Evolutionary conservation across 2,797 vertebrate species (phyloP), one percentile per base, ranked within the genome.

Genomic region (Anisognathus igniventris): DNA sequence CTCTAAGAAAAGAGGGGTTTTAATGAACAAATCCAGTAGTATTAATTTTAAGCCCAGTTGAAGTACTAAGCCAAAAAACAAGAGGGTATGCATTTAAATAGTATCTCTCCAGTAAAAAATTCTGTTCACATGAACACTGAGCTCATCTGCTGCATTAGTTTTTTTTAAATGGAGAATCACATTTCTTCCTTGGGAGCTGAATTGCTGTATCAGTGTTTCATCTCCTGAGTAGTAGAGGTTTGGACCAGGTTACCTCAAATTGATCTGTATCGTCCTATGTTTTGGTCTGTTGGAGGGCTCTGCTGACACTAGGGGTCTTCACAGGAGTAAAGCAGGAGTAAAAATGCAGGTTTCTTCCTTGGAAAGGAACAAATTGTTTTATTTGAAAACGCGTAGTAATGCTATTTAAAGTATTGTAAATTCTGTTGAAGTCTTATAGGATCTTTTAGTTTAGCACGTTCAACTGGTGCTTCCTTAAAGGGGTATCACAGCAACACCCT

Each of bases 1-100:
- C 7, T 22, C 11, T 37, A 54, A 54, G 0, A 44, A 45, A 90
- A 56, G 10, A 7, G 42, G 28, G n/a, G 9, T 24, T 58, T 60
- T 72, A 53, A 11, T 72, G 76, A 78, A 51, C 14, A 65, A 86
- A 81, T 25, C 30, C 7, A 37, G 12, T 61, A 68, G 23, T 68
- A 74, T 45, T 88, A 23, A 48, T 90, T 86, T 93, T 37, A 81
- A 91, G 28, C 28, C 21, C 16, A 25, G 47, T 39, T 76, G 27
- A 91, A 83, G 14, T 72, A 42, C 8, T 62, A 79, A 90, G 33
- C 5, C 53, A 81, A 28, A 56, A 76, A 74, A 35, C 27, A 27
- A 33, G 28, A 84, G 40, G 22, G 53, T 54, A 33, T 33, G 21
- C 31, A 68, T 13, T 24, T 64, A 60, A 70, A 27, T 71, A 24